These are phyloP conservation scores for Heptranchias perlo DNA, from an alignment of 2,113 vertebrate species.

Conservation along the genomic window DNA sequence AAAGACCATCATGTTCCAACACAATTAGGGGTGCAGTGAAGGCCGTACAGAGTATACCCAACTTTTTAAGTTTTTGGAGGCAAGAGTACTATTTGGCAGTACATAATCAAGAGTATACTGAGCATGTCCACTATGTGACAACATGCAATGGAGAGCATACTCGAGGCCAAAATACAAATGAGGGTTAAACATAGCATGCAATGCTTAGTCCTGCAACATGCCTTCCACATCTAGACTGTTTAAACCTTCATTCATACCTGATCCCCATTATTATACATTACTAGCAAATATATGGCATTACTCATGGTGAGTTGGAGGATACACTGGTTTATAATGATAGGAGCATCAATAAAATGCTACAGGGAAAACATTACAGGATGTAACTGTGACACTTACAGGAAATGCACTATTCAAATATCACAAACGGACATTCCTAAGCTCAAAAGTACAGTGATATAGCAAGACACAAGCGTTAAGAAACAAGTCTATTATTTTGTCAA, in stretches of 20 bases:
- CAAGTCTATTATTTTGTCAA: too few relatives aligned
- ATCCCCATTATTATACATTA: neutral
- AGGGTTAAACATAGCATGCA: neutral
- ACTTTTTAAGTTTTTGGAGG: neutral
- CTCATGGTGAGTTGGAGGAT: neutral
- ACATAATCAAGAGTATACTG: neutral
- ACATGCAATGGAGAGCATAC: neutral
- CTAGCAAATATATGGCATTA: neutral
- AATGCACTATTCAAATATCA: too few relatives aligned
- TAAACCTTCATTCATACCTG: neutral
- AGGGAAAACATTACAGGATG: neutral
- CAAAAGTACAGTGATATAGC: too few relatives aligned
- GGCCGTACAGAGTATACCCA: too few relatives aligned
- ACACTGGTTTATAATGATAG: neutral
- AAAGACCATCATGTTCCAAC: neutral
- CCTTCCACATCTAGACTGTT: neutral
- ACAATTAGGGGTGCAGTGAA: neutral
- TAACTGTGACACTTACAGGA: neutral
- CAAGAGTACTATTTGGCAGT: neutral
- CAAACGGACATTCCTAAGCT: too few relatives aligned
- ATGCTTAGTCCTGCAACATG: neutral
- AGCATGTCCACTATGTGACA: neutral
- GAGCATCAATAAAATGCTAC: neutral
- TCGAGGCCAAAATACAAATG: neutral
- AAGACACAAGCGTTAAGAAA: too few relatives aligned